Conservation (phyloP, 2,888 invertebrate species). For the Diogma glabrata region DNA sequence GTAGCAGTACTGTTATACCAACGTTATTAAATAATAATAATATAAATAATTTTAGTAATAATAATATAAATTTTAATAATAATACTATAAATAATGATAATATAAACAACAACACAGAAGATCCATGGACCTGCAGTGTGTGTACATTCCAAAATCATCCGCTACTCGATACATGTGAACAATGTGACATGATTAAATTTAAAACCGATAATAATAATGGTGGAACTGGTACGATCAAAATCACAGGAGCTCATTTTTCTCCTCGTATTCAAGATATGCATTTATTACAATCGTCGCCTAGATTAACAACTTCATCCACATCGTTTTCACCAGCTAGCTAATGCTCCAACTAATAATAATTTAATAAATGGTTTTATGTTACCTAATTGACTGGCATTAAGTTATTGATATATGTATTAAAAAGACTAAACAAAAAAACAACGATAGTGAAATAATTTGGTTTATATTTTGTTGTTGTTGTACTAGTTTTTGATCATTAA, state of each 20-base stretch:
- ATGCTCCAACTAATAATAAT: slow-evolving; percentile 14
- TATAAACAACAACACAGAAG: slow-evolving; percentile 28
- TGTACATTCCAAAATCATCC: slow-evolving; percentile 95
- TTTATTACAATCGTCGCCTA: slow-evolving; percentile 1
- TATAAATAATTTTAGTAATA: slow-evolving; percentile 16
- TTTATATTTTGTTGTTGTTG: too few relatives aligned
- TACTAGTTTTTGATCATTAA: too few relatives aligned
- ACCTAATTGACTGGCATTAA: background rate
- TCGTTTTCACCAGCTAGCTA: too few relatives aligned
- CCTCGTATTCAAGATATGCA: slow-evolving; percentile 6
- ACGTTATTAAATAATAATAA: slow-evolving; percentile 16
- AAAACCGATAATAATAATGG: slow-evolving; percentile 6
- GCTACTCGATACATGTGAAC: slow-evolving; percentile 81
- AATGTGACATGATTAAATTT: slow-evolving; percentile 74
- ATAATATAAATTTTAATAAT: slow-evolving; percentile 26
- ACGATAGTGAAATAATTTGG: too few relatives aligned
- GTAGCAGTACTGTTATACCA: slow-evolving; percentile 12
- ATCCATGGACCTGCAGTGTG: slow-evolving; percentile 77
- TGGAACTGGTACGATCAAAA: slow-evolving; percentile 48
- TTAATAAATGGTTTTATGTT: background rate
- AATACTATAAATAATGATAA: slow-evolving; percentile 11
- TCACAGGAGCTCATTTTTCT: slow-evolving; percentile 21
- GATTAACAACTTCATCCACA: slow-evolving; percentile 13
- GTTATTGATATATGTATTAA: too few relatives aligned
- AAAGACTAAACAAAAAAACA: too few relatives aligned